Evolutionary conservation across 2,888 invertebrate species (phyloP).

Genomic region (Philaethria dido): DNA sequence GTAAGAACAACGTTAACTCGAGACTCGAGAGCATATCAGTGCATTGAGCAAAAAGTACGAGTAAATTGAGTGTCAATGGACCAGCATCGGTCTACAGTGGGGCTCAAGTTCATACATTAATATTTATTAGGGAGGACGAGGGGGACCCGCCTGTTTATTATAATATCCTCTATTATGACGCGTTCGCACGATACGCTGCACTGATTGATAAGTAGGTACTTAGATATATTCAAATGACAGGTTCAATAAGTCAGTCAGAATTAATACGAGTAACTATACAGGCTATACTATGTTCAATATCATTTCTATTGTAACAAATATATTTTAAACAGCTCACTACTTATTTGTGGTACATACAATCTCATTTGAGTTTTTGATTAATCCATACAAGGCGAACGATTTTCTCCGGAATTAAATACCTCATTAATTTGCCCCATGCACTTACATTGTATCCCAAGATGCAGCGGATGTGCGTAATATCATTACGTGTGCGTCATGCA

Average conservation of each 20-base stretch:
- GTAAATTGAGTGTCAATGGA: conserved; percentile 80
- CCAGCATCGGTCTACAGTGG: conserved; percentile 75
- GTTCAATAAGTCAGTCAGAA: background rate
- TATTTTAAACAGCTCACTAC: background rate
- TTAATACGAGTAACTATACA: background rate
- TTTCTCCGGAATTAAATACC: conserved; percentile 53
- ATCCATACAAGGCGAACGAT: conserved; percentile 29
- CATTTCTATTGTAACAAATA: background rate
- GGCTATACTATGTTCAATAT: background rate
- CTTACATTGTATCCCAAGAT: conserved; percentile 58
- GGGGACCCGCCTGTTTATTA: conserved; percentile 81
- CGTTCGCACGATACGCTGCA: conserved; percentile 77
- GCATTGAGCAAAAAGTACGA: conserved; percentile 54
- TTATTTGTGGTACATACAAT: background rate
- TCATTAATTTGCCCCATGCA: conserved; percentile 73
- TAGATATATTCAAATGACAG: conserved; percentile 27
- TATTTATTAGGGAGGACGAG: conserved; percentile 79
- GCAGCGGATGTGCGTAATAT: conserved; percentile 74
- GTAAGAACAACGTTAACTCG: conserved; percentile 36
- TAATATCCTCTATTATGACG: conserved; percentile 83
- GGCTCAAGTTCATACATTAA: conserved; percentile 81
- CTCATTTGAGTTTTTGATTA: conserved; percentile 18
- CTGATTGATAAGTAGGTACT: conserved; percentile 63
- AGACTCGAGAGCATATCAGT: conserved; percentile 33
- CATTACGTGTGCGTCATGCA: conserved; percentile 33